These are phyloP conservation scores for Hycleus cichorii DNA, from an alignment of 1,140 invertebrate species.

Conservation along the genomic window DNA sequence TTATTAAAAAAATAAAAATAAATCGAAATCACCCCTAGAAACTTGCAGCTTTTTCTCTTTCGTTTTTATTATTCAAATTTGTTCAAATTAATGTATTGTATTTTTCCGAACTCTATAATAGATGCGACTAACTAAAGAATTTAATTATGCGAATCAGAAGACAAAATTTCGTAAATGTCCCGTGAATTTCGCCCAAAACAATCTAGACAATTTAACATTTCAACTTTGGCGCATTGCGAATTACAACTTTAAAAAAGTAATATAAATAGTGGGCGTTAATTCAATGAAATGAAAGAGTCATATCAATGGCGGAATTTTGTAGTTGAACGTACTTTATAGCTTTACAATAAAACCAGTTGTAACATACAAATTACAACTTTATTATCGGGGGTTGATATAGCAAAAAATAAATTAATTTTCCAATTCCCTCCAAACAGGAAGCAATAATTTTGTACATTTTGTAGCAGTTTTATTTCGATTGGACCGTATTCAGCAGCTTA, in stretches of 20 bases:
- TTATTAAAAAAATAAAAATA: constrained; percentile 18
- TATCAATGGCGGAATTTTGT: constrained; percentile 9
- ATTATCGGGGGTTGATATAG: constrained; percentile 1
- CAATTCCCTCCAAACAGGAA: not conserved
- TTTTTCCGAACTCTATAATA: too few relatives aligned
- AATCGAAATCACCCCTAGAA: too few relatives aligned
- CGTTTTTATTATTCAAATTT: too few relatives aligned
- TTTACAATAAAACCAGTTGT: constrained; percentile 10
- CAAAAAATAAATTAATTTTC: constrained; percentile 14
- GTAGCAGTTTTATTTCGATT: constrained; percentile 11
- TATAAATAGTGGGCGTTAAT: constrained; percentile 11
- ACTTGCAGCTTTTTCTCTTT: too few relatives aligned
- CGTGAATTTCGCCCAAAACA: constrained; percentile 9
- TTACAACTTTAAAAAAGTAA: not conserved
- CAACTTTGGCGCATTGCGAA: not conserved
- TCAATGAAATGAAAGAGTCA: constrained; percentile 5
- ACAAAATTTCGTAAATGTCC: constrained; percentile 12
- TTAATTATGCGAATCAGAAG: constrained; percentile 10
- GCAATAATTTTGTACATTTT: not conserved
- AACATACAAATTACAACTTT: constrained; percentile 3
- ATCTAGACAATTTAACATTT: constrained; percentile 10
- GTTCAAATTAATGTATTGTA: too few relatives aligned
- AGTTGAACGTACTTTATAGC: constrained; percentile 10
- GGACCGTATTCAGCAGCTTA: constrained; percentile 8
- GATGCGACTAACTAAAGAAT: constrained; percentile 8